Percentiles rank a stretch among this genome's conserved stretches.
These are phyloP conservation scores for Tipula unca DNA, from an alignment of 2,888 invertebrate species.

Conservation along the genomic window DNA sequence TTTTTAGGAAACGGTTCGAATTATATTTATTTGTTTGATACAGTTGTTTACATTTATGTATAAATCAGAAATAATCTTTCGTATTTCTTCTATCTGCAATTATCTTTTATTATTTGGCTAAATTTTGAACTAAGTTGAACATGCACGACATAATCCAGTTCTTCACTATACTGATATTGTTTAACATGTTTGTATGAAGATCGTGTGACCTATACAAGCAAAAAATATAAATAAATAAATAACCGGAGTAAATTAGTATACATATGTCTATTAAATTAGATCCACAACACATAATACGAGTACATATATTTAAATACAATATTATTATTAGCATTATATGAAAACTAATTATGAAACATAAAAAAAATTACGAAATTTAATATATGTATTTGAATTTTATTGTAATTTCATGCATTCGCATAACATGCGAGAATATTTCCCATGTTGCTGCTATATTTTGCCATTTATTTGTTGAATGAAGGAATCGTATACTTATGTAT, in stretches of 20 bases:
- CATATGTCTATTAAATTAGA: background rate
- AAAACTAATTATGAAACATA: too few species aligned
- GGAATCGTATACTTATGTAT: background rate
- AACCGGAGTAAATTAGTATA: background rate
- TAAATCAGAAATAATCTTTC: too few species aligned
- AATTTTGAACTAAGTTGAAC: too few species aligned
- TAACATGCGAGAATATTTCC: background rate
- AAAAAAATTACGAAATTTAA: background rate
- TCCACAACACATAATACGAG: background rate
- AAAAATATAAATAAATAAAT: background rate
- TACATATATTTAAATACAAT: background rate
- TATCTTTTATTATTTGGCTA: too few species aligned
- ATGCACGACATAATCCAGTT: too few species aligned
- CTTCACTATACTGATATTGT: background rate
- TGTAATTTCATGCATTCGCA: background rate
- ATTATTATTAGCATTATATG: background rate
- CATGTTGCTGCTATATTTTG: background rate
- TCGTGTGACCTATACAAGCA: background rate
- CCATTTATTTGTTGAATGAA: background rate
- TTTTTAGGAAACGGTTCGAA: too few species aligned
- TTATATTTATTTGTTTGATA: too few species aligned
- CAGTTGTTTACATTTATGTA: too few species aligned
- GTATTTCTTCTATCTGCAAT: too few species aligned
- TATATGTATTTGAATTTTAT: background rate
- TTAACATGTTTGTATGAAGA: too few species aligned